Evolutionary conservation across 2,888 invertebrate species (phyloP), one percentile per base, ranked within the genome.

Genomic region (Apodemia hepburni): DNA sequence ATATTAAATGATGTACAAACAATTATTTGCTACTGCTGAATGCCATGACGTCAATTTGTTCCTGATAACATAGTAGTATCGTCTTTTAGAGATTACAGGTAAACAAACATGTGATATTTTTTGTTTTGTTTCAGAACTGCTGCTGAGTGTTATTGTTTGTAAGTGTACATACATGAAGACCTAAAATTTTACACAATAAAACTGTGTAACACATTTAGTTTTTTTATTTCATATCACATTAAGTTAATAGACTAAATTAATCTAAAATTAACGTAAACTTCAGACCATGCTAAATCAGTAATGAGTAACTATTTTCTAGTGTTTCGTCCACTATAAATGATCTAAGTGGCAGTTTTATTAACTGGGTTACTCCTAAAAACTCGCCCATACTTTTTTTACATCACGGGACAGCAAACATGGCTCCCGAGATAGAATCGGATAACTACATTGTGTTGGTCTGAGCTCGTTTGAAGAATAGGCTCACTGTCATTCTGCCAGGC

Each of bases 11-110:
- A 90, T 90, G 89, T 79, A 70, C 79, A 64, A 69, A 73, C 70
- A 63, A 71, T 80, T 85, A 91, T 91, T 91, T 91, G 91, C 91
- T 91, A 91, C 91, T 91, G 74, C 90, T 87, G 91, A 91, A 70
- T 84, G 91, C 88, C 84, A 73, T 91, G 91, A 89, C 83, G 84
- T 80, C 58, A 82, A 69, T 72, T 67, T 66, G 64, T 71, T 63
- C 70, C 90, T 90, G 89, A 89, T 67, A 62, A 11, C 18, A 38
- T 22, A 29, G 35, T 17, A 42, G 9, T 47, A 57, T 63, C 35
- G 58, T 42, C 61, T 60, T 18, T 17, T 57, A n/a, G 11, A 47
- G 18, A 45, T 15, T 11, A 27, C 35, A n/a, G 18, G n/a, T 17
- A 9, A 38, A 29, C 27, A 35, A 9, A 27, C 1, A 42, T 4